These are phyloP conservation scores for Eustalomyia histrio DNA, from an alignment of 2,888 invertebrate species.

Conservation along the genomic window DNA sequence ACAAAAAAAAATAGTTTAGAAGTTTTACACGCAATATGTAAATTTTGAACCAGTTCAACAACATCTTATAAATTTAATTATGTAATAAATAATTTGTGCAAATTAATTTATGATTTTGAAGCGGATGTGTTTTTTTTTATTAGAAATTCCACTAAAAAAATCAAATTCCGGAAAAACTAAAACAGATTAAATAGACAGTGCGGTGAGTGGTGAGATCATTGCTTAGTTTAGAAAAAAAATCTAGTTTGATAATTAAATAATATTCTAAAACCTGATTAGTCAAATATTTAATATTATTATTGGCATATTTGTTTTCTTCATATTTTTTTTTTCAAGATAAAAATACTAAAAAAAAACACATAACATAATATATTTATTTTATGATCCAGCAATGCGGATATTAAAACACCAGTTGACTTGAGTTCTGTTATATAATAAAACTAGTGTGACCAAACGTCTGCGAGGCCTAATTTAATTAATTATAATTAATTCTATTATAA, in stretches of 20 bases:
- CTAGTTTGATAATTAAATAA: constrained; percentile 36
- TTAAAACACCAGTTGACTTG: constrained; percentile 20
- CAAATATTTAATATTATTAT: constrained; percentile 17
- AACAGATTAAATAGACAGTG: neutral
- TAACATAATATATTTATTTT: constrained; percentile 25
- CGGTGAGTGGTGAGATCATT: neutral
- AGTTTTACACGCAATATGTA: constrained; percentile 34
- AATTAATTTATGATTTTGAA: neutral
- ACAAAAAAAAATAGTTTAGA: neutral
- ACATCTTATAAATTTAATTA: neutral
- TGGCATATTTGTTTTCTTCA: constrained; percentile 20
- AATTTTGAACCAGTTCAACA: constrained; percentile 38
- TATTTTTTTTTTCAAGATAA: constrained; percentile 4
- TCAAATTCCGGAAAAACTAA: neutral
- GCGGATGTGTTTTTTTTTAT: neutral
- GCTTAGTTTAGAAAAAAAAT: constrained; percentile 33
- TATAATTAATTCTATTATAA: constrained; percentile 33
- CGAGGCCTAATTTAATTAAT: constrained; percentile 45
- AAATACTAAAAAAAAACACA: constrained; percentile 3
- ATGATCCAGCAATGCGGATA: constrained; percentile 35
- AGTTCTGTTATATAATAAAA: neutral
- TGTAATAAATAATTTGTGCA: constrained; percentile 8
- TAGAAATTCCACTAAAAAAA: neutral
- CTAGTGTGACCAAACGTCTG: constrained; percentile 4
- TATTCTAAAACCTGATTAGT: constrained; percentile 24